Evolutionary conservation across 1,140 invertebrate genomes (phyloP).

Genomic region (Drosophila yakuba): DNA sequence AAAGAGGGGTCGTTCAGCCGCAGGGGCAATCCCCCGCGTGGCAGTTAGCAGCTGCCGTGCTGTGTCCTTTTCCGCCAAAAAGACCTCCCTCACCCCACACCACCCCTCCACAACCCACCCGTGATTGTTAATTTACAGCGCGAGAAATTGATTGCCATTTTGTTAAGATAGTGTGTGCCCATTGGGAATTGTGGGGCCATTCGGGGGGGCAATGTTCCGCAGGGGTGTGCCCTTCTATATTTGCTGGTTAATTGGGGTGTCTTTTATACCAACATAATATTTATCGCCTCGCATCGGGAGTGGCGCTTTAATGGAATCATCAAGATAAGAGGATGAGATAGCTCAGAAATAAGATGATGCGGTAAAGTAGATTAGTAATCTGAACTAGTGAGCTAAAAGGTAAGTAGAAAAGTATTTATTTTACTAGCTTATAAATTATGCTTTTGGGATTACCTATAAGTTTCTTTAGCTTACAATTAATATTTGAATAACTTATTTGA

Average conservation of each 20-base stretch:
- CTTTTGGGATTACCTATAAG: too few species aligned
- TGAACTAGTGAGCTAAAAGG: too few species aligned
- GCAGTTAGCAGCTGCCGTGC: constrained; percentile 80
- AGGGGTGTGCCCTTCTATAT: constrained; percentile 47
- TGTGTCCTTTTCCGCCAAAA: constrained; percentile 17
- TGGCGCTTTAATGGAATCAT: constrained; percentile 36
- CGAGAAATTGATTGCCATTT: constrained; percentile 78
- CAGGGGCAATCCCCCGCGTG: constrained; percentile 16
- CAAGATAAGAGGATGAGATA: constrained; percentile 10
- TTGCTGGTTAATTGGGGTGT: constrained; percentile 69
- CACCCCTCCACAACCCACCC: too few species aligned
- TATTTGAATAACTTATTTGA: too few species aligned
- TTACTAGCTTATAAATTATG: too few species aligned
- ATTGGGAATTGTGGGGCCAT: background rate
- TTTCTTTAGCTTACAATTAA: too few species aligned
- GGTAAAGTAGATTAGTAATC: too few species aligned
- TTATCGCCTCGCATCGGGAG: constrained; percentile 16
- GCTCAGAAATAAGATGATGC: background rate
- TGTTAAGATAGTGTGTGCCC: constrained; percentile 50
- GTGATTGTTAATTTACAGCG: constrained; percentile 79
- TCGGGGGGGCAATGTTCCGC: constrained; percentile 32
- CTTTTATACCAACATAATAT: constrained; percentile 43
- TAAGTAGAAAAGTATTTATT: too few species aligned
- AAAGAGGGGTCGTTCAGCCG: constrained; percentile 2
- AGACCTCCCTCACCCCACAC: background rate